These are phyloP conservation scores for Oscheius sp. DNA, from an alignment of 2,888 invertebrate genomes.

Conservation along the genomic window DNA sequence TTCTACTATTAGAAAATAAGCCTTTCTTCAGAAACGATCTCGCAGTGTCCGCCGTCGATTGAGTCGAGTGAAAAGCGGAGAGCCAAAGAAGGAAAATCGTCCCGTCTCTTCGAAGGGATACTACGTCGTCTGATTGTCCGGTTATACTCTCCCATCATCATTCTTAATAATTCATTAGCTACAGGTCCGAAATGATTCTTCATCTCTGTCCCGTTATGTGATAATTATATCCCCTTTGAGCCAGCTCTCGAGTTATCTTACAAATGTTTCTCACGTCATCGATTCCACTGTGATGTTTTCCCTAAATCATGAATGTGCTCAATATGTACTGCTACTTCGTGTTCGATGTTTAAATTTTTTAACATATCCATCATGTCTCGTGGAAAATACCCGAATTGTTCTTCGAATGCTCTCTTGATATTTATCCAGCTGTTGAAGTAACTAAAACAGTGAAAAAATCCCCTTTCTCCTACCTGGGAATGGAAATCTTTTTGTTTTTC, in stretches of 20 bases:
- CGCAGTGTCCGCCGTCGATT: conserved; percentile 56
- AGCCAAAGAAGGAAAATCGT: conserved; percentile 38
- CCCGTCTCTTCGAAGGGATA: conserved; percentile 46
- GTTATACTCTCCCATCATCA: no score
- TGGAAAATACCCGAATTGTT: conserved; percentile 71
- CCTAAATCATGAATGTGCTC: no score
- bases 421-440: conserved; percentile 76
- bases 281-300: conserved; percentile 74
- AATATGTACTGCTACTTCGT: conserved; percentile 33
- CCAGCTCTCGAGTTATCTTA: conserved; percentile 43
- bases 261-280: conserved; percentile 73
- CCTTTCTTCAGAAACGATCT: conserved; percentile 53
- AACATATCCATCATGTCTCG: conserved; percentile 68
- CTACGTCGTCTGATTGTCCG: conserved; percentile 46
- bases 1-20: background rate
- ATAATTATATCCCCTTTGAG: conserved; percentile 36
- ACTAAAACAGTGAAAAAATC: no score
- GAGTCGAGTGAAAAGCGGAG: conserved; percentile 56
- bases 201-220: background rate
- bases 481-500: no score
- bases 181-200: background rate
- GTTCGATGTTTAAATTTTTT: conserved; percentile 29
- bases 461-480: conserved; percentile 36
- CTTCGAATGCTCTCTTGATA: conserved; percentile 73
- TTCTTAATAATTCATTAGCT: no score